Base-by-base conservation (phyloP, 2,113 vertebrate genomes). In the Melanostigma gelatinosum region DNA sequence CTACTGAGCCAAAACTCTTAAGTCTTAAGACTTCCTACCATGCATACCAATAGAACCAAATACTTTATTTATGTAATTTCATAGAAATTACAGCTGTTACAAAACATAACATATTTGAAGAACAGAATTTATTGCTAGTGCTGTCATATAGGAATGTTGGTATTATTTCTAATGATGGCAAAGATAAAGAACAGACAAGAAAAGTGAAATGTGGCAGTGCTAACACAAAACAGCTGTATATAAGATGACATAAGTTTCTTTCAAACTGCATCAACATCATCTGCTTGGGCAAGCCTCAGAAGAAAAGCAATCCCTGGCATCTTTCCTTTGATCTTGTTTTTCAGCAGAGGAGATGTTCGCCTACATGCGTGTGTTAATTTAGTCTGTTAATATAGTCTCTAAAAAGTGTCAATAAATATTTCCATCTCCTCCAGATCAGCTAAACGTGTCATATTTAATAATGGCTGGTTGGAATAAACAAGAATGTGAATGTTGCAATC, bases 201-300 rank as follows among this genome's bases (percentile, higher is more conserved):
- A 64, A 55, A 60, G 20, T 60, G 18, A 73, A 65, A 36, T 69
- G 34, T 40, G 8, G 46, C 27, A 0, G 18, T 18, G 10, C 10
- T 48, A 20, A 48, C 29, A 34, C 48, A 72, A 54, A 72, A 75
- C 69, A 74, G 22, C 52, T 74, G 63, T n/a, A 16, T 64, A 16
- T 50, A 69, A 64, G 36, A 69, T 52, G 36, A 7, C 20, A 65
- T 54, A n/a, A 68, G 3, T 64, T 75, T 75, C 36, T 46, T 42
- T 80, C 27, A 52, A 52, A 72, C 46, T 24, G 61, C 11, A 73
- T 64, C 32, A 16, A 52, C 40, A 69, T 63, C 18, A 72, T 60
- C 24, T 32, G 16, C 22, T 6, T 68, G 13, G 46, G 13, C 4
- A 6, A 44, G 50, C n/a, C n/a, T 27, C 48, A 54, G 73, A 67